Evolutionary conservation across 64 coral and sea anemone genomes (phyloP), one percentile per base, ranked within the genome.

Genomic region (Astreopora myriophthalma): DNA sequence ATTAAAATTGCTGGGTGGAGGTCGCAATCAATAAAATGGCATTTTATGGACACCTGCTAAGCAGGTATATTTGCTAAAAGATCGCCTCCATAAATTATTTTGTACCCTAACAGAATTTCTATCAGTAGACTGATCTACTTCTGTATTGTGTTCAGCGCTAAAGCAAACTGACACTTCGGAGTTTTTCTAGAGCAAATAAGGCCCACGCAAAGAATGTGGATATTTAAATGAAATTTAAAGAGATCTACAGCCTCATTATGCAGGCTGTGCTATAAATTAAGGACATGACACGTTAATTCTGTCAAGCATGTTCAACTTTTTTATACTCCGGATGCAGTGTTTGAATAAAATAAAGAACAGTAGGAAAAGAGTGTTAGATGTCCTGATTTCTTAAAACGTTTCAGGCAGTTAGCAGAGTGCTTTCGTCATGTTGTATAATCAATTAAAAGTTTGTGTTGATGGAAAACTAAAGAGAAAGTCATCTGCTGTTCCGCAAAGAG

Each of bases 201-300:
- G 51, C 49, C 76, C 58, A 8, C 76, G 22, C n/a, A 19, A 83
- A 63, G 79, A 83, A 83, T 64, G 79, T 64, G 30, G 64, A 65
- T 65, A 63, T 83, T 83, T 64, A 63, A 60, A 83, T 11, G 16
- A 83, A 83, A 83, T 16, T 65, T 83, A 64, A 83, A 83, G 57
- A 83, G 79, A 64, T 83, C 64, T 83, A 83, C 19, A 83, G 79
- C 38, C 35, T 83, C 57, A 83, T 83, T 64, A 83, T 83, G 49
- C 79, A 64, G n/a, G 33, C 79, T 37, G 79, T 64, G 79, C 61
- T 83, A 83, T 83, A 83, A 83, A 83, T 83, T 83, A 83, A 83
- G 79, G 32, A 63, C 79, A 64, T 83, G 79, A 83, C 79, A 83
- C 55, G 57, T 83, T 73, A 16, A 83, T 63, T 63, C 17, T 83